Percentiles rank a stretch among this genome's conserved stretches.
Conservation (phyloP, 2,888 invertebrate species). For the Tetragonula carbonaria region DNA sequence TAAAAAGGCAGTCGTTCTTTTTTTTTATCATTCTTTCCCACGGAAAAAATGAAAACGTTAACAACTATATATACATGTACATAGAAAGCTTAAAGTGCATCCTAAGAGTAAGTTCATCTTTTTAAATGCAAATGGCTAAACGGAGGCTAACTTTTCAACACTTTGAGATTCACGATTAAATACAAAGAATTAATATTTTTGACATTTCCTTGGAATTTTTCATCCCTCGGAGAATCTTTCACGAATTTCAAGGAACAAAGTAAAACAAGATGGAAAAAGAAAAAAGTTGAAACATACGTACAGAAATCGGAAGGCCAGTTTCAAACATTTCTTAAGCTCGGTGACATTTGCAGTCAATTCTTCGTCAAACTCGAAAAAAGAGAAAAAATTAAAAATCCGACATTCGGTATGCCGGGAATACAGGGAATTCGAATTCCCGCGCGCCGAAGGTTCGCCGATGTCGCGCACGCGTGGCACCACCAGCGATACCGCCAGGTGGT, state of each 20-base stretch:
- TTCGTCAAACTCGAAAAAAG: no score
- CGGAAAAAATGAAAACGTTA: neutral
- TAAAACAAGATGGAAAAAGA: neutral
- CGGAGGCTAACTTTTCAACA: no score
- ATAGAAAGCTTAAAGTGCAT: neutral
- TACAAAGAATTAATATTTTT: neutral
- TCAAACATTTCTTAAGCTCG: neutral
- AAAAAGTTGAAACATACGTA: neutral
- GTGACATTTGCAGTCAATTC: neutral
- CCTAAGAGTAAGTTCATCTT: neutral
- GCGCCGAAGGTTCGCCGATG: neutral
- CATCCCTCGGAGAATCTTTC: neutral
- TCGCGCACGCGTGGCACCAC: neutral
- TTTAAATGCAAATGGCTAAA: neutral
- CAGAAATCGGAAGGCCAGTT: neutral
- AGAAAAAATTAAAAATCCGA: neutral
- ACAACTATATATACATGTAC: neutral
- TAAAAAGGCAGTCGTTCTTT: neutral
- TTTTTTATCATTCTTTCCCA: neutral
- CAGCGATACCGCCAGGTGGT: slow-evolving; percentile 41
- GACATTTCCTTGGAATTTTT: neutral
- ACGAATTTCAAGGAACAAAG: neutral
- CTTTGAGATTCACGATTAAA: neutral
- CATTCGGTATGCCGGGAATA: no score
- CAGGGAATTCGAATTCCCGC: slow-evolving; percentile 14